Conservation (phyloP, 2,888 invertebrate species). For the Acleris cristana region DNA sequence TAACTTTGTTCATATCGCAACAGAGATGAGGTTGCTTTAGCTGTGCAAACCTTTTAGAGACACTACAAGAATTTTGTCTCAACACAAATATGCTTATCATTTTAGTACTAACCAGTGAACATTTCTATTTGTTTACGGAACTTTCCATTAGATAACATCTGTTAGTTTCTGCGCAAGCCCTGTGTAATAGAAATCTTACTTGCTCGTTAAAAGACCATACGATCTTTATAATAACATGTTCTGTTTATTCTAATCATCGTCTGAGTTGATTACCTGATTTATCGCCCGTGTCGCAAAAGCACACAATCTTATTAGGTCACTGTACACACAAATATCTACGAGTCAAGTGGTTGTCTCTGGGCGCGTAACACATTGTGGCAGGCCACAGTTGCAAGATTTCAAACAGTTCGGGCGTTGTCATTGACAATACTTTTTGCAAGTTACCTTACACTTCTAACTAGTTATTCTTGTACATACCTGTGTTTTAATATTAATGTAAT, state of each 20-base stretch:
- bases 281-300: slow-evolving; percentile 28
- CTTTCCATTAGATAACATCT: no score
- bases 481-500: no score
- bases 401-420: slow-evolving; percentile 14
- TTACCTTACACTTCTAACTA: no score
- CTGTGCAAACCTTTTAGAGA: background rate
- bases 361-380: slow-evolving; percentile 29
- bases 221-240: background rate
- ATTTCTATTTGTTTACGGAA: no score
- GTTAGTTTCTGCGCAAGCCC: no score
- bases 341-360: slow-evolving; percentile 35
- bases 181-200: no score
- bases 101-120: no score
- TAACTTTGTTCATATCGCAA: slow-evolving; percentile 16
- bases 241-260: slow-evolving; percentile 2
- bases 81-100: no score
- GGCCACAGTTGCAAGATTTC: slow-evolving; percentile 26
- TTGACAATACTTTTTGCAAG: background rate
- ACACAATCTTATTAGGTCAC: slow-evolving; percentile 38
- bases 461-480: no score
- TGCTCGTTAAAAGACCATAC: background rate
- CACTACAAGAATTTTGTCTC: background rate
- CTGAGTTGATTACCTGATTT: slow-evolving; percentile 29
- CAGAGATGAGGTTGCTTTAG: background rate
- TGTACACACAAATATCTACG: slow-evolving; percentile 32